Percentiles rank a stretch among this genome's conserved stretches.
These are phyloP conservation scores for Puntigrus tetrazona DNA, from an alignment of 2,113 vertebrate genomes.

Conservation along the genomic window DNA sequence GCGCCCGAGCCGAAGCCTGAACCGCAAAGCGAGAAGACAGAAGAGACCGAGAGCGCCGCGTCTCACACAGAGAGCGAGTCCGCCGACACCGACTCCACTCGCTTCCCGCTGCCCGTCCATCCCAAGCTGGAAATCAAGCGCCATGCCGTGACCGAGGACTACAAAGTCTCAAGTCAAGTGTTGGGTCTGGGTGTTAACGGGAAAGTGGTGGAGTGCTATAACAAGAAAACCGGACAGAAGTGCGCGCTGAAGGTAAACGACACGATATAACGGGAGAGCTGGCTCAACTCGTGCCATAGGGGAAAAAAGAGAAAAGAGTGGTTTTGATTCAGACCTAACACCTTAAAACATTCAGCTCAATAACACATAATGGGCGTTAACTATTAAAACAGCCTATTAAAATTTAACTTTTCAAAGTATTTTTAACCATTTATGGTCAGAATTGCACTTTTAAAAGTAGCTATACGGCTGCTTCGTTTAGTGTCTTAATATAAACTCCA, in stretches of 20 bases:
- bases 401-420: too few species aligned
- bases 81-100: slow-evolving; percentile 53
- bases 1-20: slow-evolving; percentile 54
- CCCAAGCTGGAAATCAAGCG: slow-evolving; percentile 88
- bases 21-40: slow-evolving; percentile 8
- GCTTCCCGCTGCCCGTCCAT: slow-evolving; percentile 67
- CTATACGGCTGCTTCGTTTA: too few species aligned
- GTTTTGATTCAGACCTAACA: neutral
- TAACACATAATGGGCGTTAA: neutral
- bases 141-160: slow-evolving; percentile 94
- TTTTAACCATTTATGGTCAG: too few species aligned
- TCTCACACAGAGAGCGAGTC: neutral
- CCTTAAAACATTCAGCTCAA: neutral
- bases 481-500: too few species aligned
- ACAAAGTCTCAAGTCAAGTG: slow-evolving; percentile 90
- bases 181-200: slow-evolving; percentile 96
- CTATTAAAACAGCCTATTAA: neutral
- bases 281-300: neutral
- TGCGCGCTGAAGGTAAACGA: slow-evolving; percentile 90
- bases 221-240: slow-evolving; percentile 87
- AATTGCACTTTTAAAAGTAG: too few species aligned
- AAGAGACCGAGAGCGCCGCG: slow-evolving; percentile 10
- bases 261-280: neutral
- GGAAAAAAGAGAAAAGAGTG: too few species aligned
- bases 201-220: slow-evolving; percentile 92